Evolutionary conservation across 2,797 vertebrate species (phyloP).

Genomic region (Lemur catta): DNA sequence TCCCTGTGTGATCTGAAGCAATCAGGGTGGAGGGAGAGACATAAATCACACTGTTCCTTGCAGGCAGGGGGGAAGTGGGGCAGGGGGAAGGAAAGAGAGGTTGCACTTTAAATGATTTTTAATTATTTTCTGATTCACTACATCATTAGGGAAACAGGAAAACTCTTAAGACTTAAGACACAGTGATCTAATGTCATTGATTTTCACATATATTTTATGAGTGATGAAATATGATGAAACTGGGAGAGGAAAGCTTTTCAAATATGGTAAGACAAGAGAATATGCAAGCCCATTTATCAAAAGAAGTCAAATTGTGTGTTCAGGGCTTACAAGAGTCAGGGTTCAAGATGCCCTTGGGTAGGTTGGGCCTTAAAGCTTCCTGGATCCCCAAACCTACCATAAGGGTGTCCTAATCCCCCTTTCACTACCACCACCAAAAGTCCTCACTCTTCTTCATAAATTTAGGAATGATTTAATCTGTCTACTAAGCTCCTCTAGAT

Average conservation of each 20-base stretch:
- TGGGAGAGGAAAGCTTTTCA: conserved; percentile 69
- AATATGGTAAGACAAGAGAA: conserved; percentile 58
- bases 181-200: conserved; percentile 79
- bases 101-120: conserved; percentile 82
- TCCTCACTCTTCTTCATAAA: background rate
- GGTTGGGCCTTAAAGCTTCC: background rate
- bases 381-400: background rate
- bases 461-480: background rate
- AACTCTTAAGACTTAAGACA: conserved; percentile 78
- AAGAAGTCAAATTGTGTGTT: background rate
- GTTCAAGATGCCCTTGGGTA: background rate
- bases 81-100: conserved; percentile 55
- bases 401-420: background rate
- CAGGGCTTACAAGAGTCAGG: background rate
- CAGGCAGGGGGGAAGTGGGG: background rate
- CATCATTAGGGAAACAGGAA: conserved; percentile 82
- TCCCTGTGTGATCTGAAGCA: conserved; percentile 13
- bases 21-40: background rate
- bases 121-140: conserved; percentile 85
- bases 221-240: conserved; percentile 75
- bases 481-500: background rate
- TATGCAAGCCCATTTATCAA: conserved; percentile 38
- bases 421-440: background rate
- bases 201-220: conserved; percentile 83
- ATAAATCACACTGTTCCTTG: conserved; percentile 54